These are phyloP conservation scores for Tapera naevia DNA, from an alignment of 2,797 vertebrate genomes.

Conservation along the genomic window DNA sequence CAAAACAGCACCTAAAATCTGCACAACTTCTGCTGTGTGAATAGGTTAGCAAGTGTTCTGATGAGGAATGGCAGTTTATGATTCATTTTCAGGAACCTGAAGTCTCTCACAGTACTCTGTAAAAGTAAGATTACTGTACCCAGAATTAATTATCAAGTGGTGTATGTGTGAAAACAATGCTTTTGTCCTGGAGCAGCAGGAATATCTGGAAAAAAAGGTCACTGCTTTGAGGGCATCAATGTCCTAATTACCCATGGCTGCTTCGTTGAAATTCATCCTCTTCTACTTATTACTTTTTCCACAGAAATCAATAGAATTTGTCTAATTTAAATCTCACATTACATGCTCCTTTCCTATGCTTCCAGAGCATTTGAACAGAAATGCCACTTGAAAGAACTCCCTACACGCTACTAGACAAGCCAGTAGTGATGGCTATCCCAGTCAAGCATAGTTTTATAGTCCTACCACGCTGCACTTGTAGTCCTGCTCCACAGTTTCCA, in stretches of 20 bases:
- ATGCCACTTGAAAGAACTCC: not conserved
- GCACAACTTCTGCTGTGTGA: not conserved
- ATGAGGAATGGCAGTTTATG: not conserved
- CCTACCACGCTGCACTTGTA: not conserved
- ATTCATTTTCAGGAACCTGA: not conserved
- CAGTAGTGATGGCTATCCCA: not conserved
- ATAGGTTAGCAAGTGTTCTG: not conserved
- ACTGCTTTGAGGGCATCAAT: not conserved
- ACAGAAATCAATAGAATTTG: not conserved
- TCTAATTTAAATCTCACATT: not conserved
- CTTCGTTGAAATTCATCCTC: not conserved
- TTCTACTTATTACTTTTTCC: not conserved
- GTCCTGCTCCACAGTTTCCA: not conserved
- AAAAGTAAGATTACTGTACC: not conserved
- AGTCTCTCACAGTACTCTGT: not conserved
- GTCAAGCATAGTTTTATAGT: not conserved
- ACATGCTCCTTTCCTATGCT: not conserved
- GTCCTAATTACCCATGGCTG: not conserved
- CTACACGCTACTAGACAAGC: not conserved
- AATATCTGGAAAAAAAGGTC: not conserved
- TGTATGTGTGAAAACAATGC: not conserved
- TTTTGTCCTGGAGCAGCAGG: not conserved
- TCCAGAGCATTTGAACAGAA: not conserved
- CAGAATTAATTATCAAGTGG: not conserved
- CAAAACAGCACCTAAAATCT: not conserved